Evolutionary conservation across 2,797 vertebrate genomes (phyloP), one percentile per base, ranked within the genome.

Genomic region (Zalophus californianus): DNA sequence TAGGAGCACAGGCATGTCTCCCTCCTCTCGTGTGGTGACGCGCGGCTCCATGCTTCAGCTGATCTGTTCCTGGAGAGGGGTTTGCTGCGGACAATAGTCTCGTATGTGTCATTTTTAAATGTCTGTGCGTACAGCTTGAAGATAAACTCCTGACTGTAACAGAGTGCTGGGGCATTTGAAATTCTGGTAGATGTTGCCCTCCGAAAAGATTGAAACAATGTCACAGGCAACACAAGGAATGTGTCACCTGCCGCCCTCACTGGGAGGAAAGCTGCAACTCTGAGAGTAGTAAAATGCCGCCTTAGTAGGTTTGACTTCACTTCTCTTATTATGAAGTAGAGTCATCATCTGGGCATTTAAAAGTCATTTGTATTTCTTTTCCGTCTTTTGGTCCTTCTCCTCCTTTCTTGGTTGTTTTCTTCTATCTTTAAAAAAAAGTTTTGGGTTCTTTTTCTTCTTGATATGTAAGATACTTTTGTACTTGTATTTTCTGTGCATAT

Each of bases 1-100:
- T 5, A 9, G 15, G 48, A 68, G 18, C 58, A 2, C 0, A 2
- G 25, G 18, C 1, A 10, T 1, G 50, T n/a, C 48, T 5, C 15
- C 29, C 29, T 23, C 4, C 32, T 60, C 7, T 12, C 7, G 0
- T 4, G 7, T 0, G 20, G 13, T 1, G 16, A 15, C 3, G 7
- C 8, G 44, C 2, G 32, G 20, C 50, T 25, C 50, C 79, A 29
- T 0, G 25, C 41, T 85, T 48, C n/a, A 68, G 12, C 38, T 72
- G 84, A 48, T 20, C 52, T 48, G 0, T 32, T 20, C 6, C 25
- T 7, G n/a, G 80, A 60, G 60, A 16, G 72, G 15, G 41, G 32
- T 14, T 52, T 41, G 82, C 73, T 79, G 15, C 20, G 50, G 13
- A 27, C 73, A 62, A 50, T 27, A 25, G 52, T 14, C 52, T n/a